A percentile compares a stretch with the other conserved stretches of the same genome.
These are phyloP conservation scores for Eurypyga helias DNA, from an alignment of 2,113 vertebrate genomes.

Conservation along the genomic window DNA sequence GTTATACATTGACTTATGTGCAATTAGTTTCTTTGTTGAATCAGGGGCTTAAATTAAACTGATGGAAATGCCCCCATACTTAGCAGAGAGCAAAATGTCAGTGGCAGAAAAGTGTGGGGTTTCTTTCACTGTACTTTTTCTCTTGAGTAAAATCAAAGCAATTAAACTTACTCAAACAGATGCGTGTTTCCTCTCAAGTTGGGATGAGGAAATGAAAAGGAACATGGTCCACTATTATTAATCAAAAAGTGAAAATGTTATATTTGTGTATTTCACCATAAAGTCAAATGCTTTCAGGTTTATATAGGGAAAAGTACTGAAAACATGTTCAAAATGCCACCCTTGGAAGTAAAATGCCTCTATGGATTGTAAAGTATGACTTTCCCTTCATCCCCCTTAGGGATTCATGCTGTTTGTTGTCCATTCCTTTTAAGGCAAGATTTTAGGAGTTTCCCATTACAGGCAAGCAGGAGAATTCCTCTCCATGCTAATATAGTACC, in stretches of 20 bases:
- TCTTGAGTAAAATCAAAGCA: not conserved
- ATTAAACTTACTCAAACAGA: not conserved
- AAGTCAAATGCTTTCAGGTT: not conserved
- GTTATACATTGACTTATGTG: accelerated
- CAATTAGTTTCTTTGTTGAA: not conserved
- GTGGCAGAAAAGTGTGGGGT: not conserved
- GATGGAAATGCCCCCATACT: not conserved
- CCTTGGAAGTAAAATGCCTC: conserved; percentile 13
- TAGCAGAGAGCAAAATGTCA: not conserved
- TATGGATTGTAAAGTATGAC: not conserved
- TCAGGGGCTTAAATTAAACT: not conserved
- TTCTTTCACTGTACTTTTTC: not conserved
- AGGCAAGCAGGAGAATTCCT: conserved; percentile 41
- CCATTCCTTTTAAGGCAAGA: conserved; percentile 56
- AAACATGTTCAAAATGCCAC: conserved; percentile 8
- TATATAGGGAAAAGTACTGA: not conserved
- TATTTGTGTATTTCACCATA: not conserved
- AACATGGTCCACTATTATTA: not conserved
- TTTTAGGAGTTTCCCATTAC: conserved; percentile 54
- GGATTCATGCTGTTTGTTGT: conserved; percentile 31
- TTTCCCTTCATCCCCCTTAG: not conserved
- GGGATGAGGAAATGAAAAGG: not conserved
- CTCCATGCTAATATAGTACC: conserved; percentile 3
- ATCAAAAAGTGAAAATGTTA: not conserved
- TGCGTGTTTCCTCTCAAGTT: not conserved